Evolutionary conservation across 2,113 vertebrate species (phyloP), one percentile per base, ranked within the genome.

Genomic region (Scortum barcoo): DNA sequence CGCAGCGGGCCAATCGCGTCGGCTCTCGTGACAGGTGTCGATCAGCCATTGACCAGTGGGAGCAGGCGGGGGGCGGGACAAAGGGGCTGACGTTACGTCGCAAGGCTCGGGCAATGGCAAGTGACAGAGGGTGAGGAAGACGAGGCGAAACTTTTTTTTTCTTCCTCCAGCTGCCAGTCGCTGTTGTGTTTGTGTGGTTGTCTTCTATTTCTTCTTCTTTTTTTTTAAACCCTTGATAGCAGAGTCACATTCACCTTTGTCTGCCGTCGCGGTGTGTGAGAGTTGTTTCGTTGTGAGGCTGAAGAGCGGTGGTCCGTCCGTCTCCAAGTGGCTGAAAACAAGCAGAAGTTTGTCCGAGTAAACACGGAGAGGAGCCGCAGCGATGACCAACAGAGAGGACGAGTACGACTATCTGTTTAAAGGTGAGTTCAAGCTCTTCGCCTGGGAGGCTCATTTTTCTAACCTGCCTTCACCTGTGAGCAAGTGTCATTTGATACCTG

Each of bases 401-500:
- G 96, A 97, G 26, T 97, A 96, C 33, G 96, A 97, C 73, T 97
- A 96, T 72, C 95, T 97, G n/a, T 97, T 97, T 78, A 97, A 97
- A 95, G 96, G 96, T 97, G 81, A 94, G 95, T 92, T n/a, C n/a
- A n/a, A 4, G 20, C 26, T 30, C 33, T 40, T 11, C 4, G 3
- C 28, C 60, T 62, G 13, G 20, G 14, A 56, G n/a, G 63, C 66
- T 48, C 11, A 22, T 19, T 40, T 38, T 80, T 60, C 73, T 51
- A 72, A 5, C n/a, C 3, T 30, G 19, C 33, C 60, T 67, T 54
- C 81, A 84, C 80, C 73, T 77, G 81, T 2, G 78, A 53, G 53
- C 70, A 22, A 36, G 28, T 76, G 87, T 88, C 81, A 85, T 70
- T 51, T 69, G 88, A 84, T 78, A 74, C 83, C 80, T n/a, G n/a